Percentiles rank a stretch among this genome's conserved stretches.
phyloP scores from a whole-genome alignment of 2,113 vertebrate species.

The Odontophorus gujanensis region DNA sequence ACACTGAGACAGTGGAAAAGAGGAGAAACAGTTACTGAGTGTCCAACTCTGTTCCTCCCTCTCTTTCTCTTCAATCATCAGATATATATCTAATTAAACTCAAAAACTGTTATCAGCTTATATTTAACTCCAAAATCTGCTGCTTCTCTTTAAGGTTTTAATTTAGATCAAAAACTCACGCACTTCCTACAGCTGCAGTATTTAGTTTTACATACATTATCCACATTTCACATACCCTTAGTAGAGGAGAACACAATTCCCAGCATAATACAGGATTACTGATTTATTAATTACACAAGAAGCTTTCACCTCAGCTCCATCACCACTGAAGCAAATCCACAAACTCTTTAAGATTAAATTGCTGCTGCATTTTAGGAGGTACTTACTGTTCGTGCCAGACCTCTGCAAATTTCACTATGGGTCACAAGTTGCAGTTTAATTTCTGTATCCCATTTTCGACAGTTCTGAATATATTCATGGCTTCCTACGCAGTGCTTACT shows the following conservation, averaged over 20 bases:
- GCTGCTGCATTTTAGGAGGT: background rate
- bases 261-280: background rate
- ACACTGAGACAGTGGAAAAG: fast-evolving
- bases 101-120: background rate
- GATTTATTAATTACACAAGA: background rate
- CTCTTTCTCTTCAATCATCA: background rate
- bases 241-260: background rate
- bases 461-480: conserved; percentile 98
- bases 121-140: background rate
- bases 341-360: background rate
- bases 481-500: conserved; percentile 96
- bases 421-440: conserved; percentile 93
- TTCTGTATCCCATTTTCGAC: conserved; percentile 95
- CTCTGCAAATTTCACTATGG: conserved; percentile 82
- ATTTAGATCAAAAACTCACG: background rate
- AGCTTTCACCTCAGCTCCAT: background rate
- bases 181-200: background rate
- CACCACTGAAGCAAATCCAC: background rate
- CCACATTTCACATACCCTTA: background rate
- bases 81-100: background rate
- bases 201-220: background rate
- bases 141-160: background rate
- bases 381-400: conserved; percentile 91
- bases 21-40: background rate
- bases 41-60: background rate